Evolutionary conservation across 92 coral and sea anemone genomes (phyloP), one percentile per base, ranked within the genome.

Genomic region (Parazoanthus atlanticus): DNA sequence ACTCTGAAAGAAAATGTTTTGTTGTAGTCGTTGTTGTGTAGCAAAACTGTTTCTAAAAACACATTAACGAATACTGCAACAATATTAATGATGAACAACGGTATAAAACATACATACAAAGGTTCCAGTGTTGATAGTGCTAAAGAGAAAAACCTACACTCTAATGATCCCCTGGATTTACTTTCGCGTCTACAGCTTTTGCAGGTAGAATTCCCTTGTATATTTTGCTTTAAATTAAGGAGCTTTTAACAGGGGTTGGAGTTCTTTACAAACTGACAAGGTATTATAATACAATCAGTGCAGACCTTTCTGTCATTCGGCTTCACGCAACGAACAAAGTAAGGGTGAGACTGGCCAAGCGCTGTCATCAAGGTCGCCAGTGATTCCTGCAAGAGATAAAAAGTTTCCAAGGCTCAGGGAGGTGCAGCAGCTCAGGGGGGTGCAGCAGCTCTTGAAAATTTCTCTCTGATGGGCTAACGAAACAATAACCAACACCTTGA

Each of bases 241-340:
- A 5, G 33, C 1, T 10, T 70, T 70, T 70, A 70, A 19, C 6
- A 32, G 26, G 3, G 25, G 25, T 36, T 32, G 11, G 30, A 32
- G 23, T 79, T 49, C n/a, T 25, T 25, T 38, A 30, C 49, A 32
- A 30, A 40, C 26, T 38, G 9, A 15, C 33, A 78, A 13, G 13
- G 30, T 12, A n/a, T 30, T 40, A 10, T 17, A 66, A 6, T 69
- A 30, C 78, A 23, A 28, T 31, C 31, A 8, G 5, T 17, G 19
- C 89, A 67, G 76, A 96, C 99, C 97, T 96, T 96, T 52, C 90
- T 95, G 80, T 93, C 93, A 80, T 96, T 96, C 10, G 99, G 99
- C 84, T 96, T 96, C 71, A 96, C 87, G 83, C 99, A 96, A 65
- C 99, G 95, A 26, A 96, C 95, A 91, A 96, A 97, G 85, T 91